Conservation (phyloP, 2,888 invertebrate genomes). For the Pachliopta kotzebuea region DNA sequence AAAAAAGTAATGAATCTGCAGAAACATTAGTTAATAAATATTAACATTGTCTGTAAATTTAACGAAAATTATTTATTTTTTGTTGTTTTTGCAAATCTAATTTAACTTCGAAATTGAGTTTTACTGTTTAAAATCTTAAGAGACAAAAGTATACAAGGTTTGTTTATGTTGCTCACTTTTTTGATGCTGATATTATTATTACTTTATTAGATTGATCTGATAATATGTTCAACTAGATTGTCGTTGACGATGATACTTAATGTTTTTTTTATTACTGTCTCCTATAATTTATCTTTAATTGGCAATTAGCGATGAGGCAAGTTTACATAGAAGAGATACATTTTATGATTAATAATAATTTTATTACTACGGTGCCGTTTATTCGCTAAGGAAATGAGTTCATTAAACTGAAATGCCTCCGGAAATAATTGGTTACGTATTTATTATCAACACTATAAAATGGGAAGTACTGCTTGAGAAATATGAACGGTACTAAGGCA, state of each 20-base stretch:
- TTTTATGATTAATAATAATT: slow-evolving; percentile 16
- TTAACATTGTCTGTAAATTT: neutral
- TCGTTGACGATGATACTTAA: no score
- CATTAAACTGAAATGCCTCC: neutral
- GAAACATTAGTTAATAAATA: neutral
- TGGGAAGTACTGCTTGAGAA: neutral
- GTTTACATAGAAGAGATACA: slow-evolving; percentile 14
- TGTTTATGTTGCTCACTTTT: no score
- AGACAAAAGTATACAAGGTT: no score
- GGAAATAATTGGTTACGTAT: neutral
- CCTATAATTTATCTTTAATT: neutral
- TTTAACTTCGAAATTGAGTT: no score
- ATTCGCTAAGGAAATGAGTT: slow-evolving; percentile 5
- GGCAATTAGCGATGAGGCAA: slow-evolving; percentile 27
- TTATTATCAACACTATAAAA: neutral
- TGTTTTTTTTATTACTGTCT: no score
- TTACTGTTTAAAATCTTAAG: no score
- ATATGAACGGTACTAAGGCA: no score
- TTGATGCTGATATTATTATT: no score
- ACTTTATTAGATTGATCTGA: no score
- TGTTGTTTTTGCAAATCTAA: no score
- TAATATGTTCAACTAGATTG: no score
- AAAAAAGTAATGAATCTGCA: neutral
- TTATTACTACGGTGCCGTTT: slow-evolving; percentile 16
- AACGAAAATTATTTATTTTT: no score